Evolutionary conservation across 1,140 invertebrate species (phyloP).

Genomic region (Delia radicum): DNA sequence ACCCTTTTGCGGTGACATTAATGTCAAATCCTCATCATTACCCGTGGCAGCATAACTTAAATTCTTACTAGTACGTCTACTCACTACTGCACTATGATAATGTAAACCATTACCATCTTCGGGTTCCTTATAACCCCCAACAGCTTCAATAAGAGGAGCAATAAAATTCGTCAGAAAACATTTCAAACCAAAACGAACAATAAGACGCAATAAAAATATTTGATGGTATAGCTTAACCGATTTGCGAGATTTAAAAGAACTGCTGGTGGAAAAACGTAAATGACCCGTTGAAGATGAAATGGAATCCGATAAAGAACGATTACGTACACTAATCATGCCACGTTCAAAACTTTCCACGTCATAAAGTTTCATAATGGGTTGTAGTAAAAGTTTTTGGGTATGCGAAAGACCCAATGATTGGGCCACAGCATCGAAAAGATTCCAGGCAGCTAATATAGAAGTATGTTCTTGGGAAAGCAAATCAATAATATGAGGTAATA

Average conservation of each 20-base stretch:
- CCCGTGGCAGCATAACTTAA: constrained; percentile 39
- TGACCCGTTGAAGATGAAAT: constrained; percentile 41
- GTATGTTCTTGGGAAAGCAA: constrained; percentile 78
- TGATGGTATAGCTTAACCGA: constrained; percentile 91
- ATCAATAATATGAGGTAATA: constrained; percentile 79
- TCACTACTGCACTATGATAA: constrained; percentile 61
- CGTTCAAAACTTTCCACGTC: constrained; percentile 67
- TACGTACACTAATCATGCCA: constrained; percentile 41
- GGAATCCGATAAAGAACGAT: constrained; percentile 35
- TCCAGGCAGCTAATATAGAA: constrained; percentile 84
- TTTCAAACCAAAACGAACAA: constrained; percentile 81
- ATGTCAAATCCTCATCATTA: constrained; percentile 25
- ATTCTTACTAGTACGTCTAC: constrained; percentile 48
- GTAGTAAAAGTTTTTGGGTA: constrained; percentile 70
- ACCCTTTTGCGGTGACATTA: constrained; percentile 24
- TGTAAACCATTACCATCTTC: constrained; percentile 64
- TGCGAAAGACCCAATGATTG: constrained; percentile 72
- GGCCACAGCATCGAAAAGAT: constrained; percentile 82
- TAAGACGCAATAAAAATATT: constrained; percentile 89
- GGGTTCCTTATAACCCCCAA: constrained; percentile 89
- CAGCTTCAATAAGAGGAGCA: constrained; percentile 89
- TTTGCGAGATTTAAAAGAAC: constrained; percentile 62
- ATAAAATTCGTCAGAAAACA: constrained; percentile 89
- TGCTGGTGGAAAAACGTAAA: constrained; percentile 47
- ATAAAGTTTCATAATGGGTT: constrained; percentile 76